Percentiles rank a stretch among this genome's conserved stretches.
Evolutionary conservation across 2,888 invertebrate species (phyloP).

Genomic region (Sclerodermus sp.): DNA sequence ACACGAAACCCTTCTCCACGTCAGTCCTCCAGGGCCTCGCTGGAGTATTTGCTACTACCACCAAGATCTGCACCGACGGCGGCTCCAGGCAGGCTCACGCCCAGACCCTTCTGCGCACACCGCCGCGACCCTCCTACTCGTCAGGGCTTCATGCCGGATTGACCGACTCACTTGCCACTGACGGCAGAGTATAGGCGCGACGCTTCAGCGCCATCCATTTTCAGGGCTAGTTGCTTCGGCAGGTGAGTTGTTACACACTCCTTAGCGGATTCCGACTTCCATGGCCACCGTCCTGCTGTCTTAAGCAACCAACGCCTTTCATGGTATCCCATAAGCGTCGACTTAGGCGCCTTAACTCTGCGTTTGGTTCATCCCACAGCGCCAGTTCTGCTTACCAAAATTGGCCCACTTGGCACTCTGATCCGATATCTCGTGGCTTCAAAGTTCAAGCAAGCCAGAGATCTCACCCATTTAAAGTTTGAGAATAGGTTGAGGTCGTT

Average conservation of each 20-base stretch:
- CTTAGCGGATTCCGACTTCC: constrained; percentile 68
- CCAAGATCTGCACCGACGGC: constrained; percentile 56
- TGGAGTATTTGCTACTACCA: constrained; percentile 66
- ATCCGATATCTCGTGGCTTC: constrained; percentile 61
- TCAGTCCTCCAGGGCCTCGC: too few relatives aligned
- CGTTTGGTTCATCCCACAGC: constrained; percentile 70
- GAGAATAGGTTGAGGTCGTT: constrained; percentile 75
- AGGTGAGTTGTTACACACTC: constrained; percentile 66
- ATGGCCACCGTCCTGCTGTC: constrained; percentile 75
- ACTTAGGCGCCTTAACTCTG: constrained; percentile 47
- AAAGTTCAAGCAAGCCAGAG: constrained; percentile 63
- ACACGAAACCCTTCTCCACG: too few relatives aligned
- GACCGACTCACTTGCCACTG: constrained; percentile 22
- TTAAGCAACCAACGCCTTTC: constrained; percentile 66
- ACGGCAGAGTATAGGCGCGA: constrained; percentile 50
- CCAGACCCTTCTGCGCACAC: constrained; percentile 58
- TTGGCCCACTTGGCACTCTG: constrained; percentile 70
- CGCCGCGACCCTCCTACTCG: constrained; percentile 64
- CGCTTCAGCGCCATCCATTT: constrained; percentile 69
- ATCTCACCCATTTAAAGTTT: constrained; percentile 76
- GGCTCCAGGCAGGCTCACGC: constrained; percentile 56
- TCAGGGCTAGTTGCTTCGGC: constrained; percentile 69
- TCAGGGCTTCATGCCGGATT: constrained; percentile 60
- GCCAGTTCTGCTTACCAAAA: constrained; percentile 81
- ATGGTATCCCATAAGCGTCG: constrained; percentile 60